Conservation (phyloP, 2,113 vertebrate species). For the Petromus typicus region DNA sequence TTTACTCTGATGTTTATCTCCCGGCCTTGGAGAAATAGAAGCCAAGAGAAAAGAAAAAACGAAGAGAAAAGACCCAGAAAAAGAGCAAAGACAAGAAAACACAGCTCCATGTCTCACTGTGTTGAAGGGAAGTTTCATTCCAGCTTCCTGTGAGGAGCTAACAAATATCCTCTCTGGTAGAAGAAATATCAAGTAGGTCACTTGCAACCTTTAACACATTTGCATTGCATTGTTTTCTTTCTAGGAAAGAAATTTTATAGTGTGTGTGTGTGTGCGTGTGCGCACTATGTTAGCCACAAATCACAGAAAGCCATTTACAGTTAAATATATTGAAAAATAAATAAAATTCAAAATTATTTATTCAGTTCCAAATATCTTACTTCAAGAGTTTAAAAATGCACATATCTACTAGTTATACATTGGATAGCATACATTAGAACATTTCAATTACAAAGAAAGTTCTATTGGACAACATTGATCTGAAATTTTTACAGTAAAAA, state of each 20-base stretch:
- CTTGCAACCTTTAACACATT: background rate
- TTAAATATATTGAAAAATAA: background rate
- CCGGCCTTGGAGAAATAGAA: background rate
- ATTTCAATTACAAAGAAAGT: background rate
- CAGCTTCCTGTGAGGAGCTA: background rate
- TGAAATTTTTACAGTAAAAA: background rate
- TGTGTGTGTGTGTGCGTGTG: too few species aligned
- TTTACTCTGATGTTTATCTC: background rate
- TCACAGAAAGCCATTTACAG: background rate
- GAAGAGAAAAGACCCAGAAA: background rate
- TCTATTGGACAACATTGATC: background rate
- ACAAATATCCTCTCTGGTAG: background rate
- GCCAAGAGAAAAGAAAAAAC: background rate
- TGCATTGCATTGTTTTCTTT: background rate
- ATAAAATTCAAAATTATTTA: background rate
- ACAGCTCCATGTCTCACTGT: fast-evolving
- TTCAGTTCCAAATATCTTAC: too few species aligned
- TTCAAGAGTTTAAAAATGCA: background rate
- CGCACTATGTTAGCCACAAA: background rate
- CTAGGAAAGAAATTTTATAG: background rate
- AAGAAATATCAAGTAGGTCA: background rate
- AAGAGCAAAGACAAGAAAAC: background rate
- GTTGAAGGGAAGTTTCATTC: background rate
- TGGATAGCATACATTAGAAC: background rate
- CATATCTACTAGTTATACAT: background rate